Percentiles rank a stretch among this genome's conserved stretches.
Evolutionary conservation across 2,888 invertebrate genomes (phyloP).

Genomic region (Anticlea derivata): DNA sequence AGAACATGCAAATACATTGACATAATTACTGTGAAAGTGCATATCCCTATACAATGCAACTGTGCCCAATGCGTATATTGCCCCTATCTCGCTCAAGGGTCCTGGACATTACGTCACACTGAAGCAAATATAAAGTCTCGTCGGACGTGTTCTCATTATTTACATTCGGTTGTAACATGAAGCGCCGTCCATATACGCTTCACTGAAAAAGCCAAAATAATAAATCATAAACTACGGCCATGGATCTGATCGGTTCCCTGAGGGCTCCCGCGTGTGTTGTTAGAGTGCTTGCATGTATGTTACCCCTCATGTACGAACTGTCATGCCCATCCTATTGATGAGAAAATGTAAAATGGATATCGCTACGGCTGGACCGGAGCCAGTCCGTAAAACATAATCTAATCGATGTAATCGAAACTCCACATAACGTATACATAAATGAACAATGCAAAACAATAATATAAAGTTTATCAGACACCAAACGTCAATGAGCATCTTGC

Average conservation of each 20-base stretch:
- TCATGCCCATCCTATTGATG: constrained; percentile 60
- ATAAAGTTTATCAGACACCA: constrained; percentile 64
- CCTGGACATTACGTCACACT: constrained; percentile 80
- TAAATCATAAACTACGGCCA: constrained; percentile 56
- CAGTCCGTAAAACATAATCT: constrained; percentile 49
- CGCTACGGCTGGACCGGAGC: constrained; percentile 50
- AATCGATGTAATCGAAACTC: constrained; percentile 51
- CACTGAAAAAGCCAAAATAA: constrained; percentile 71
- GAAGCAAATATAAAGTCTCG: constrained; percentile 74
- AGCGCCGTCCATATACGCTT: constrained; percentile 73
- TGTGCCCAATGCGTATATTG: constrained; percentile 79
- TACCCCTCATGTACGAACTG: constrained; percentile 48
- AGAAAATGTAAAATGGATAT: constrained; percentile 56
- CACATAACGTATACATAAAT: constrained; percentile 68
- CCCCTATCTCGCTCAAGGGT: constrained; percentile 61
- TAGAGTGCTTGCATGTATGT: constrained; percentile 53
- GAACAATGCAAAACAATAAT: constrained; percentile 75
- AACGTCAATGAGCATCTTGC: constrained; percentile 63
- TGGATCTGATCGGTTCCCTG: constrained; percentile 49
- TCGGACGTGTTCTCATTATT: constrained; percentile 61
- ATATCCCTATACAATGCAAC: constrained; percentile 81
- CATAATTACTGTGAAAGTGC: constrained; percentile 64
- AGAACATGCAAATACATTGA: constrained; percentile 57
- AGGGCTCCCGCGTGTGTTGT: constrained; percentile 45
- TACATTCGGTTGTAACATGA: constrained; percentile 69